A percentile compares a stretch with the other conserved stretches of the same genome.
Evolutionary conservation across 2,888 invertebrate genomes (phyloP).

Genomic region (Alentia gelatinosa): DNA sequence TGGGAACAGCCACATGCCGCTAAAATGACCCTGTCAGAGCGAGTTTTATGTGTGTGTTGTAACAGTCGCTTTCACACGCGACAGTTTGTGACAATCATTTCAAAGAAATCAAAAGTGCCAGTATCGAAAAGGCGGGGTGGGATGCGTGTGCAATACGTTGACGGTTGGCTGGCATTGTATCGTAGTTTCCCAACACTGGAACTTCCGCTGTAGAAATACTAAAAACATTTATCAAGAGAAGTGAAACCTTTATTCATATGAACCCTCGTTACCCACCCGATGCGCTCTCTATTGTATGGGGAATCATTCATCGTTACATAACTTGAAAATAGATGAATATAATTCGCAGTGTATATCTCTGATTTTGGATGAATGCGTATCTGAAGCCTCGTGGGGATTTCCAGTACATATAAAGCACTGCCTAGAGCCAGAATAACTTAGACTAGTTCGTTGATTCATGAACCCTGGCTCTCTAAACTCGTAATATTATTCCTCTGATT

Average conservation of each 20-base stretch:
- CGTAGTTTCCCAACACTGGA: not conserved
- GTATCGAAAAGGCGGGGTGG: not conserved
- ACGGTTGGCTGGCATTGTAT: not conserved
- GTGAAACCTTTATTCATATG: too few relatives aligned
- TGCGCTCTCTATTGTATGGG: too few relatives aligned
- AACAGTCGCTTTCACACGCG: not conserved
- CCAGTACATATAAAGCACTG: not conserved
- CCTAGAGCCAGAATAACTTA: not conserved
- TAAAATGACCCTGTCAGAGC: not conserved
- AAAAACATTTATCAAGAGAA: too few relatives aligned
- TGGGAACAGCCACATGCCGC: not conserved
- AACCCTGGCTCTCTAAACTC: not conserved
- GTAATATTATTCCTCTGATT: too few relatives aligned
- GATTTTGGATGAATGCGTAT: not conserved
- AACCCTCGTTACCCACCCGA: too few relatives aligned
- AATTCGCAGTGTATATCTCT: too few relatives aligned
- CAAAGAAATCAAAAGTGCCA: not conserved
- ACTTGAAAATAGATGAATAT: too few relatives aligned
- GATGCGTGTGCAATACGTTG: too few relatives aligned
- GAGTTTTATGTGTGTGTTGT: not conserved
- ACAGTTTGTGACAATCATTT: slow-evolving; percentile 23
- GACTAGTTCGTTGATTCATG: not conserved
- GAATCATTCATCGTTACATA: too few relatives aligned
- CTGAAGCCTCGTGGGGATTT: not conserved
- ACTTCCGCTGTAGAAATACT: too few relatives aligned